These are phyloP conservation scores for Metalampra italica DNA, from an alignment of 2,888 invertebrate species.

Conservation along the genomic window DNA sequence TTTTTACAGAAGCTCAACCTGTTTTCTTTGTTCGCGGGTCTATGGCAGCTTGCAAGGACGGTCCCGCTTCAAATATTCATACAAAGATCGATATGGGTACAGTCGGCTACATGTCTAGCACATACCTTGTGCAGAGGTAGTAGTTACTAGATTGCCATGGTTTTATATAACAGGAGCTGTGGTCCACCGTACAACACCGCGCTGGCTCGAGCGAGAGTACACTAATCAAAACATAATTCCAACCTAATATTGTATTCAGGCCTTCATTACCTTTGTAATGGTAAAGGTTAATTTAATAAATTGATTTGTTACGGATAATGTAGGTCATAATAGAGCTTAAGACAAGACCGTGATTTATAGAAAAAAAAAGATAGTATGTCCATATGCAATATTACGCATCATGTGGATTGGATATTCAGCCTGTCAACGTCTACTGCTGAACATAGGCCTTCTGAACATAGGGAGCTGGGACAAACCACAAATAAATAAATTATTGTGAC, in stretches of 20 bases:
- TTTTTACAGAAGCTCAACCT: background rate
- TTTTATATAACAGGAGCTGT: too few species aligned
- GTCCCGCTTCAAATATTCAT: slow-evolving; percentile 70
- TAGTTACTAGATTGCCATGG: too few species aligned
- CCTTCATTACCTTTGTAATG: slow-evolving; percentile 26
- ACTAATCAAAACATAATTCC: slow-evolving; percentile 68
- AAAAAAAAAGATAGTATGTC: too few species aligned
- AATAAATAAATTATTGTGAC: too few species aligned
- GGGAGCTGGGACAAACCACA: too few species aligned
- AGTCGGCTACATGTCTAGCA: slow-evolving; percentile 21
- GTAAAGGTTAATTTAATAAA: slow-evolving; percentile 38
- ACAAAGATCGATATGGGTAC: slow-evolving; percentile 64
- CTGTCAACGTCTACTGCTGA: background rate
- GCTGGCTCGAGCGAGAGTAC: slow-evolving; percentile 31
- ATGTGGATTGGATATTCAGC: too few species aligned
- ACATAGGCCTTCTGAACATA: background rate
- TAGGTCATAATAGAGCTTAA: background rate
- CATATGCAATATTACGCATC: too few species aligned
- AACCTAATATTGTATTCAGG: slow-evolving; percentile 57
- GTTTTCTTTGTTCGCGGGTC: slow-evolving; percentile 25
- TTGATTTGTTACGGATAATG: slow-evolving; percentile 22
- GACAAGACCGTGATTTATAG: too few species aligned
- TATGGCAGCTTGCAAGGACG: slow-evolving; percentile 58
- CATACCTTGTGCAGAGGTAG: background rate
- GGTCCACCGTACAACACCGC: slow-evolving; percentile 27